Base-by-base conservation (phyloP, 2,113 vertebrate genomes). In the Neolamprologus brichardi region DNA sequence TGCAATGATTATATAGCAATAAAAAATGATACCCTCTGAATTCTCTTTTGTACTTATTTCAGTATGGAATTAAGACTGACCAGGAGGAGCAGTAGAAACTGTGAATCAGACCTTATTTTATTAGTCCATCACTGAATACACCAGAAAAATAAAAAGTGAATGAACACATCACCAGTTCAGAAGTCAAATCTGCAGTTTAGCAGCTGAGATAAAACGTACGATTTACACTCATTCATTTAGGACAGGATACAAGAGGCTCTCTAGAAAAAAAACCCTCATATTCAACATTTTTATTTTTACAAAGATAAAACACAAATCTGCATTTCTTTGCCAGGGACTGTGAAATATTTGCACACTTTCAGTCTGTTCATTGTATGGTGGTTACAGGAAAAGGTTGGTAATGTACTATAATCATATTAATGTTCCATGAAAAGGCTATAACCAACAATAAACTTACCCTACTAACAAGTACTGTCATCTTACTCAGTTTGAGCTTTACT, bases 71-170 rank as follows among this genome's bases (percentile, higher is more conserved):
- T 34, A 62, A 62, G 58, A 34, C 9, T 62, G 30, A 54, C 72
- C 14, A 46, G 13, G 17, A 80, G 28, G 8, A 58, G 15, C 6
- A 77, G 10, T 84, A 41, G 7, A 64, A 82, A 79, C 7, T 51
- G 17, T 82, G 83, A 39, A 46, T 13, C 54, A 81, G 54, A 83
- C 72, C 34, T 80, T 2, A 34, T 84, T 89, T 93, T 88, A 92
- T 87, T 81, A 80, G 52, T 32, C 88, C 15, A 37, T 78, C 20
- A 80, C 18, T 18, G 32, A 81, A 20, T 41, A 64, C 34, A 84
- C 25, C 53, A 51, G 34, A 80, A 58, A 46, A 39, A 25, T 84
- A 49, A 90, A 82, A 82, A 56, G 64, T 52, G n/a, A 85, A 60
- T 56, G 28, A 86, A 84, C 41, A 53, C 32, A 79, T 86, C 72